Base-by-base conservation (phyloP, 2,113 vertebrate genomes). In the Etheostoma spectabile region DNA sequence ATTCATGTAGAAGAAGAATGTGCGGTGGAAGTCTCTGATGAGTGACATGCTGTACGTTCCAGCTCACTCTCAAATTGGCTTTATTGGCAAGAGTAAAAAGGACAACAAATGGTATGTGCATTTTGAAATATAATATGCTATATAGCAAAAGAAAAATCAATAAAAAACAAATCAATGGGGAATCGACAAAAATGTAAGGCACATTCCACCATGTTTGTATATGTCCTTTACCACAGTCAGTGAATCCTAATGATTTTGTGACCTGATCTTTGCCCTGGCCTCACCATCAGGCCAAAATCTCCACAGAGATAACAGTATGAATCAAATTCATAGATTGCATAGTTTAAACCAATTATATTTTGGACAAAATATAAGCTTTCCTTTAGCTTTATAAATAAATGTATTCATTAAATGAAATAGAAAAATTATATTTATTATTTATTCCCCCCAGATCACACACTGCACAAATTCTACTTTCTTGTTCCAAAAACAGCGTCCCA, bases 1-100 rank as follows among this genome's bases (percentile, higher is more conserved):
- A 81, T 84, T 79, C 42, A 80, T 75, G 66, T 49, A 18, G 27
- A 51, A 35, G 22, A 64, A 16, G 22, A 65, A 52, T 27, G 42
- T 24, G 52, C 18, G 24, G 21, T 57, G 46, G 70, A 52, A 42
- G 19, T 72, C 30, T 59, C 14, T 30, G 19, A 55, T 52, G 74
- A 55, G 19, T 16, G 8, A 49, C 45, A 62, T 22, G 74, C 21
- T 62, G 21, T 56, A 27, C 1, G 8, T 38, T n/a, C 27, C 18
- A 51, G 65, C 48, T 66, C 14, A 67, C 56, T 66, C 65, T 74
- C 19, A 45, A 8, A 61, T 59, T 66, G 7, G 19, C 30, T 45
- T 61, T 52, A 33, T 42, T 51, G 21, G 21, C 21, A 14, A 0
- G 24, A 14, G 10, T 35, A 12, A 42, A 55, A 18, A 55, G 27